Evolutionary conservation across 1,140 invertebrate genomes (phyloP).

Genomic region (Drosophila azteca): DNA sequence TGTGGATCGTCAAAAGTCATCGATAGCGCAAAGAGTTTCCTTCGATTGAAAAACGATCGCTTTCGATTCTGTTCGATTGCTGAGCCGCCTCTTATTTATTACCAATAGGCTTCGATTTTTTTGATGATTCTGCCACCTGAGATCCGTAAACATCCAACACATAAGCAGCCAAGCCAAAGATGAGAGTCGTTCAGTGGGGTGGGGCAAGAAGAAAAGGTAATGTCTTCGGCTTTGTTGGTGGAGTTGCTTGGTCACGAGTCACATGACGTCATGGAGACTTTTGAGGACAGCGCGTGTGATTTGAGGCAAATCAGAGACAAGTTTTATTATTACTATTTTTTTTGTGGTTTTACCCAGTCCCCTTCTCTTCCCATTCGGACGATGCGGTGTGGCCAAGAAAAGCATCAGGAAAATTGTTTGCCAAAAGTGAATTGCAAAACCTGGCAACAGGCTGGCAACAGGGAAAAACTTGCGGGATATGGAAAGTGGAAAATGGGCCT

Average conservation of each 20-base stretch:
- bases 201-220: not conserved
- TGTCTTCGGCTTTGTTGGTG: constrained; percentile 9
- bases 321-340: constrained; percentile 4
- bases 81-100: constrained; percentile 10
- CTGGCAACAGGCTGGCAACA: constrained; percentile 3
- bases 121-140: constrained; percentile 17
- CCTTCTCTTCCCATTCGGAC: too few relatives aligned
- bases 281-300: constrained; percentile 34
- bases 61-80: too few relatives aligned
- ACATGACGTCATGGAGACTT: constrained; percentile 68
- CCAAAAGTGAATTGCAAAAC: constrained; percentile 40
- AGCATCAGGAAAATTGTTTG: constrained; percentile 25
- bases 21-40: too few relatives aligned
- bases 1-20: too few relatives aligned
- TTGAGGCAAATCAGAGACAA: constrained; percentile 23
- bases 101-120: constrained; percentile 58
- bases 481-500: constrained; percentile 48
- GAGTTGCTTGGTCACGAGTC: constrained; percentile 57
- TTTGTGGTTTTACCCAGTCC: constrained; percentile 58
- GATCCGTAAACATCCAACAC: too few relatives aligned
- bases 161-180: too few relatives aligned
- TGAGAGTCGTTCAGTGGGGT: too few relatives aligned
- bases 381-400: constrained; percentile 40
- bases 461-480: constrained; percentile 30
- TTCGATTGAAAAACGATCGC: too few relatives aligned